Conservation (phyloP, 1,140 invertebrate species). For the Portunus trituberculatus region DNA sequence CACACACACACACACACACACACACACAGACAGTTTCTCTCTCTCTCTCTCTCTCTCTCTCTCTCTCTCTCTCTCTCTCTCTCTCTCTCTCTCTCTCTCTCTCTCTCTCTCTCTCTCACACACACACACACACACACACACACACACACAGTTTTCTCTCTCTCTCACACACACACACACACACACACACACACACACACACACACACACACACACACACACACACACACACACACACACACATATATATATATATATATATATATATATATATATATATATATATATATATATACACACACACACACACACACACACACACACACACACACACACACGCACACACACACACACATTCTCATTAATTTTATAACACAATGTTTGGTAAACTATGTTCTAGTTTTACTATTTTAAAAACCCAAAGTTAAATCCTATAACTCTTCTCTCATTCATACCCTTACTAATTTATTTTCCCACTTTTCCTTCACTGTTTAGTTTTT, state of each 20-base stretch:
- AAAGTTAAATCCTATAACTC: too few species aligned
- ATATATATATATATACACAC: neutral
- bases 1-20: too few species aligned
- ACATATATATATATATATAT: neutral
- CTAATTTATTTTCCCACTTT: neutral
- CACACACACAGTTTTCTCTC: slow-evolving; percentile 28
- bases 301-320: slow-evolving; percentile 29
- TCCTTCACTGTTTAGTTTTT: neutral
- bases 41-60: neutral
- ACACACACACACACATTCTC: neutral
- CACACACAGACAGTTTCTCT: too few species aligned
- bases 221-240: slow-evolving; percentile 29
- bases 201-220: slow-evolving; percentile 29
- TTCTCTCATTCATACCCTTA: neutral
- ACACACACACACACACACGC: slow-evolving; percentile 23
- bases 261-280: neutral
- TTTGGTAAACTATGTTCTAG: too few species aligned
- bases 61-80: neutral
- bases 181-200: slow-evolving; percentile 29
- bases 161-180: neutral
- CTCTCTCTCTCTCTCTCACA: neutral
- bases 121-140: slow-evolving; percentile 29
- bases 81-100: neutral
- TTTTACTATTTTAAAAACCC: too few species aligned
- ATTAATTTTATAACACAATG: too few species aligned